Evolutionary conservation across 2,797 vertebrate species (phyloP), one percentile per base, ranked within the genome.

Genomic region (Aeoliscus strigatus): DNA sequence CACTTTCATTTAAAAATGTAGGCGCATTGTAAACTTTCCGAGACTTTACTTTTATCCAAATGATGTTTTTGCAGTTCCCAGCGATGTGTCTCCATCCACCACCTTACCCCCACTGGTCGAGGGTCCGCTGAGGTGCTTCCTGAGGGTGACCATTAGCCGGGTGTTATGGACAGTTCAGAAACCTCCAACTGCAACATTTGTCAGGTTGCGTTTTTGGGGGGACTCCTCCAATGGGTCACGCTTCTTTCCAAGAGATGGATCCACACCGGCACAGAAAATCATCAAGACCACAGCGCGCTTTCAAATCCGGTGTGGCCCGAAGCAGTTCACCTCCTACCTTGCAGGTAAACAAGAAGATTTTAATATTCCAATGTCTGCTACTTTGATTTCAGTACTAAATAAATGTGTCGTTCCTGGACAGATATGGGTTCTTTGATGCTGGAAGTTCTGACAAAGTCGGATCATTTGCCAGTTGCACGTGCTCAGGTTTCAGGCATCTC

Each of bases 191-290:
- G 52, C 69, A 18, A 70, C 86, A 1, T 77, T 90, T 3, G 72
- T 97, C 40, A 83, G 92, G 60, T 72, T 97, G 48, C 89, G 93
- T 10, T 97, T 95, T 94, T 97, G 96, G 96, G 96, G 96, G 2
- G 95, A 98, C 62, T 92, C 88, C 0, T 87, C 91, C 2, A 70
- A 83, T 0, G 95, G 94, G 10, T 97, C 94, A 0, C 39, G 90
- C 27, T 91, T 98, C 50, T 84, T 82, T 28, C 93, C 93, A 2
- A 79, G 78, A 51, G 88, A 92, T 75, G 77, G 83, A n/a, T 61
- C 79, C 1, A 82, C 86, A 17, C 24, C 63, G 1, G 85, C 90
- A 17, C 92, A 88, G 17, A 89, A 84, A 40, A 70, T 60, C 7
- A 66, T 90, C 5, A 90, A 88, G 69, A 91, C 84, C 32, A 92